Evolutionary conservation across 2,888 invertebrate species (phyloP), one percentile per base, ranked within the genome.

Genomic region (Imbricaverruca yamaguchii): DNA sequence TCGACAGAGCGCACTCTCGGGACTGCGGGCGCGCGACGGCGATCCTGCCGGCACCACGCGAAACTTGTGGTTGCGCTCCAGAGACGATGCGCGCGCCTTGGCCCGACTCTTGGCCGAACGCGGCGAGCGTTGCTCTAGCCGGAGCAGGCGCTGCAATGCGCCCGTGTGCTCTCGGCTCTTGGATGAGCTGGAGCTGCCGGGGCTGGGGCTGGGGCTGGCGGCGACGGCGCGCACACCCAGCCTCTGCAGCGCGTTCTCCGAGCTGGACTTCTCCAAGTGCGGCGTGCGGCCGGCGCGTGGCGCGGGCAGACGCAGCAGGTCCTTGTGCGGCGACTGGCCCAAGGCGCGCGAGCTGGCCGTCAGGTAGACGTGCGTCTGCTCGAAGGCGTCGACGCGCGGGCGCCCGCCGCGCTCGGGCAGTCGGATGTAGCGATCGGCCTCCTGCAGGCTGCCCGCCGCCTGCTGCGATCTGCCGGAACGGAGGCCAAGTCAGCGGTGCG

Each of bases 51-150:
- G 83, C 82, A 83, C 82, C 79, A 83, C 82, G 69, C 83, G 82
- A 81, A 85, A 85, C 82, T 85, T 84, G 82, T 85, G 85, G 83
- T 85, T 85, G 80, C 85, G 82, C 81, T 85, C 85, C 23, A 85
- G 82, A 39, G 85, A 85, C 25, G 85, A 83, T 25, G 83, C 82
- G 56, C 63, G 81, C 55, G 79, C n/a, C 57, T 77, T 61, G 59
- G 83, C 82, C 56, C 63, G 81, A 21, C 61, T 13, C 57, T 77
- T 61, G 59, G 77, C 15, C 78, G 80, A 13, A 39, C 81, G 81
- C 82, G 78, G 67, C 81, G 82, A 81, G 82, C 83, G 82, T 83
- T 83, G 55, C 82, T 83, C 53, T 80, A 82, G 25, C 83, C 83
- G 61, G 82, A 69, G 39, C 7, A 69, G 82, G 8, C 82, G 83